Conservation (phyloP, 2,797 vertebrate species). For the Rhabdophis nuchalis region DNA sequence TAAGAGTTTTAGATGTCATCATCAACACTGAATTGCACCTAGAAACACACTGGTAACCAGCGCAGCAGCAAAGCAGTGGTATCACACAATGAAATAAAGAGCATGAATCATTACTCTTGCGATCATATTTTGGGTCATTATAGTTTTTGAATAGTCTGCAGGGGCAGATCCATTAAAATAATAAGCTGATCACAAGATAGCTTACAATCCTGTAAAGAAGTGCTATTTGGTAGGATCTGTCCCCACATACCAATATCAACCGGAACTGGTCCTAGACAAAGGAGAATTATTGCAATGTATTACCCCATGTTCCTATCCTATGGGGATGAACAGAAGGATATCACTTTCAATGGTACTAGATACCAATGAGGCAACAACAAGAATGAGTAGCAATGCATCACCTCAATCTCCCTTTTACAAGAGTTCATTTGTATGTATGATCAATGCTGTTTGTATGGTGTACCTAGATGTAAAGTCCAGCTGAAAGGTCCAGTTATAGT, state of each 20-base stretch:
- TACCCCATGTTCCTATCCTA: neutral
- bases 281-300: neutral
- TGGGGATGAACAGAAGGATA: neutral
- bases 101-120: neutral
- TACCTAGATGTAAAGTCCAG: neutral
- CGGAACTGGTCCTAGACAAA: neutral
- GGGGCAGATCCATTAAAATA: neutral
- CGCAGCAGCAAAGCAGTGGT: neutral
- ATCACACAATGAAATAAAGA: neutral
- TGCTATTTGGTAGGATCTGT: neutral
- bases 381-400: neutral
- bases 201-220: neutral
- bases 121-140: neutral
- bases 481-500: neutral
- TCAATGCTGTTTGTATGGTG: neutral
- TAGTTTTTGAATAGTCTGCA: neutral
- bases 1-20: neutral
- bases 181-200: neutral
- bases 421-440: neutral
- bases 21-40: neutral
- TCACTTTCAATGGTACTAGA: neutral
- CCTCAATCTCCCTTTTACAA: neutral
- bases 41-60: neutral
- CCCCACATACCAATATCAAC: neutral
- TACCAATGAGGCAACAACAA: neutral